Conservation (phyloP, 2,797 vertebrate species). For the Sebastiscus albofasciatus region DNA sequence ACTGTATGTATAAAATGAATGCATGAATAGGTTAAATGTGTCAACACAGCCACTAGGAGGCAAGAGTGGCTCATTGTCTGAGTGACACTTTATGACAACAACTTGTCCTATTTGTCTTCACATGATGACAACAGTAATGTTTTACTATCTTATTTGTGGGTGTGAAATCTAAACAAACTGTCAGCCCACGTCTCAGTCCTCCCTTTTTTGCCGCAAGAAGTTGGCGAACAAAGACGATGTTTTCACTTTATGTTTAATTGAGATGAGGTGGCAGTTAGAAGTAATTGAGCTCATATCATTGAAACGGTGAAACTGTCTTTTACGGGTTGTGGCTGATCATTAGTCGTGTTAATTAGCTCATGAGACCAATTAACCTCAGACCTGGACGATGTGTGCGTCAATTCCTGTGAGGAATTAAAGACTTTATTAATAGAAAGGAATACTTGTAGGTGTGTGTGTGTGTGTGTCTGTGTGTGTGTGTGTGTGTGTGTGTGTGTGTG, state of each 20-base stretch:
- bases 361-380: conserved; percentile 77
- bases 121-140: not conserved
- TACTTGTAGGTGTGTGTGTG: not conserved
- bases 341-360: conserved; percentile 71
- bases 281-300: conserved; percentile 82
- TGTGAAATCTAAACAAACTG: conserved; percentile 5
- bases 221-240: conserved; percentile 11
- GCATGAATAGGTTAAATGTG: conserved; percentile 1
- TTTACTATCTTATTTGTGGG: not conserved
- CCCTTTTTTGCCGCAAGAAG: conserved; percentile 15
- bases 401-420: conserved; percentile 67
- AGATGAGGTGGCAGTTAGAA: conserved; percentile 53
- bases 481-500: not conserved
- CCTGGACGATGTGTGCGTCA: conserved; percentile 65
- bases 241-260: conserved; percentile 33
- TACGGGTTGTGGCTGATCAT: conserved; percentile 62
- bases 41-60: conserved; percentile 63
- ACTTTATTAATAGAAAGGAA: conserved; percentile 45
- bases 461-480: not conserved
- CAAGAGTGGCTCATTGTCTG: conserved; percentile 33
- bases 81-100: not conserved
- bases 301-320: conserved; percentile 58
- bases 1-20: not conserved
- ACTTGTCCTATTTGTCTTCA: not conserved
- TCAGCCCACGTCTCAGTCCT: not conserved